Conservation (phyloP, 2,888 invertebrate species). For the Drosophila anomalata region DNA sequence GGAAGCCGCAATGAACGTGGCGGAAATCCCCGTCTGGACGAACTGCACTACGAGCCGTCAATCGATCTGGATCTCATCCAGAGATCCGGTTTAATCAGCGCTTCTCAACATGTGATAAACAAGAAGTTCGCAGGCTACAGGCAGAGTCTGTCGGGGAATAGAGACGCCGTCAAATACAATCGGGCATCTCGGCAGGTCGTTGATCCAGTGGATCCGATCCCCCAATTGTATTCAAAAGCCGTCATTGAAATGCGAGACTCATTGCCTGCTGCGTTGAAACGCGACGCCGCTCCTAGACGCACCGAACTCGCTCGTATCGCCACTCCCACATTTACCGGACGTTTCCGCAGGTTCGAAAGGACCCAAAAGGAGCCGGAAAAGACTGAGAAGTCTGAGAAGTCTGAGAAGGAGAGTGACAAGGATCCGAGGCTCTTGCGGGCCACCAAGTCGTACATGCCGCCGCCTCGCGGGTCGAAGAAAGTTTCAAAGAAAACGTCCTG, state of each 20-base stretch:
- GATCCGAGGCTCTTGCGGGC: background rate
- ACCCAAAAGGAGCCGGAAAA: background rate
- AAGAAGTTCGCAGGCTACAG: constrained; percentile 24
- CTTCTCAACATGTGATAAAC: constrained; percentile 54
- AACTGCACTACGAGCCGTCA: constrained; percentile 13
- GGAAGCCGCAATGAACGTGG: background rate
- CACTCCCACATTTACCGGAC: background rate
- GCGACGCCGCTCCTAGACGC: background rate
- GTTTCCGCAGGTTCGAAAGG: background rate
- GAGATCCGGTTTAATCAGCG: constrained; percentile 44
- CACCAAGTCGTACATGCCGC: background rate
- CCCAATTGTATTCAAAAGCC: constrained; percentile 22
- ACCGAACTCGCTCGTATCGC: background rate
- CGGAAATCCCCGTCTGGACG: constrained; percentile 20
- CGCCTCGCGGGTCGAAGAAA: background rate
- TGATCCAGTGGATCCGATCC: constrained; percentile 20
- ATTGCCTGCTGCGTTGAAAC: background rate
- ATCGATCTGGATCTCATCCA: background rate
- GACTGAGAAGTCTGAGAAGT: background rate
- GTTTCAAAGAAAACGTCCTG: background rate
- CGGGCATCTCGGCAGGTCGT: constrained; percentile 2
- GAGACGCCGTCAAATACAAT: constrained; percentile 3
- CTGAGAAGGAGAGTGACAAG: background rate
- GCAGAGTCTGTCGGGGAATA: background rate
- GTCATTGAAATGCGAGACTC: background rate